Evolutionary conservation across 2,888 invertebrate genomes (phyloP), one percentile per base, ranked within the genome.

Genomic region (Perizoma affinitatum): DNA sequence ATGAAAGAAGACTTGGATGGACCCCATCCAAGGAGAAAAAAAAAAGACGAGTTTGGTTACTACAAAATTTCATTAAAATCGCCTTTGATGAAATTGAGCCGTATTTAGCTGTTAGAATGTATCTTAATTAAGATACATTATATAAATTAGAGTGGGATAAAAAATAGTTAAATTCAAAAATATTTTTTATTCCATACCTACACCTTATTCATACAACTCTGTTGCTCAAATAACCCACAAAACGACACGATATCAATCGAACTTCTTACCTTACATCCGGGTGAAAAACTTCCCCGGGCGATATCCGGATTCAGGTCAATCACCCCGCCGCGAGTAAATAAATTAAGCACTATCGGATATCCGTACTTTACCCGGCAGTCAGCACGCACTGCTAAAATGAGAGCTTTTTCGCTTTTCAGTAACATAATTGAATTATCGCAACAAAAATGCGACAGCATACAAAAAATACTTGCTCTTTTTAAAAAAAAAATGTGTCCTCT

Each of bases 321-420:
- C 80, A 83, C 79, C 75, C 63, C 70, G 76, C 80, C 74, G 79
- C 70, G 78, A 80, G 86, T 86, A 87, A 88, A 88, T 88, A 88
- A 87, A 88, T 88, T 88, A 86, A 85, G 85, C 80, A 76, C 79
- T 78, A 83, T 84, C 83, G 83, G 83, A 87, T 86, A 85, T 86
- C 84, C 84, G 80, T 74, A 74, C 79, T 82, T 74, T 67, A 62
- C 61, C 69, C 73, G 69, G 58, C 10, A 10, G 67, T 58, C 40
- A 49, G 41, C 22, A 42, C 48, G 58, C 52, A 58, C 46, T 42
- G 44, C 10, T n/a, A 59, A 58, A 63, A 58, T 6, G 11, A 48
- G 34, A 8, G 40, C 50, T 55, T 47, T 60, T 47, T 43, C 35
- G 33, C 40, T 9, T 47, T 47, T 47, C 45, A 45, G 8, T 9